Base-by-base conservation (phyloP, 2,888 invertebrate species). In the Baronia brevicornis region DNA sequence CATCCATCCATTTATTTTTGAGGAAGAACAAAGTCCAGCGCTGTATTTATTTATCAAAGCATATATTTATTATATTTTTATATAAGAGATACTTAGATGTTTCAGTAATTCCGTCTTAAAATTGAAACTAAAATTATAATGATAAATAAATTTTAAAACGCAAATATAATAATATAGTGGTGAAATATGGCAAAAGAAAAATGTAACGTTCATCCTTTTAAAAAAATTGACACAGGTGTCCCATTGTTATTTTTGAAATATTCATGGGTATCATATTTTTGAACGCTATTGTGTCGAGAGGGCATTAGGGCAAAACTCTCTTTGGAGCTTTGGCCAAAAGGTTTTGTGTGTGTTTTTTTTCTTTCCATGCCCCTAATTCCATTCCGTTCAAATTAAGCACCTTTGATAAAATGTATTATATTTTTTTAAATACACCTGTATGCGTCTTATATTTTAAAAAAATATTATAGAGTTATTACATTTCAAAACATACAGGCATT, bases 161-260 rank as follows among this genome's bases (percentile, higher is more conserved):
- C n/a, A n/a, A n/a, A n/a, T 20, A 12, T 10, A 31, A 31, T 27
- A 24, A 10, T 22, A 22, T 19, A 19, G 13, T 25, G 20, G 19
- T 11, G 28, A 7, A 8, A 13, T 15, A 11, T 15, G 13, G 20
- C 41, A 33, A 38, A 36, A 38, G 38, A 36, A 21, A 29, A 23
- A 30, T 21, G 31, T 39, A 23, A 22, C 20, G 25, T 34, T 36
- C 10, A 24, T 33, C 21, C 9, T 23, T 24, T 26, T 41, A 44
- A 48, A 53, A 54, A 56, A 51, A 48, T 38, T 49, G 26, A 33
- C 51, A 64, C 71, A 72, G 72, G 72, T 73, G 72, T 46, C 38
- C 48, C 46, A 60, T 71, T 72, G 65, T 68, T 61, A 46, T 50
- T 48, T 44, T 52, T 51, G 49, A 61, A 64, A 67, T 63, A 67